Conservation (phyloP, 2,888 invertebrate genomes). For the Macaria notata region DNA sequence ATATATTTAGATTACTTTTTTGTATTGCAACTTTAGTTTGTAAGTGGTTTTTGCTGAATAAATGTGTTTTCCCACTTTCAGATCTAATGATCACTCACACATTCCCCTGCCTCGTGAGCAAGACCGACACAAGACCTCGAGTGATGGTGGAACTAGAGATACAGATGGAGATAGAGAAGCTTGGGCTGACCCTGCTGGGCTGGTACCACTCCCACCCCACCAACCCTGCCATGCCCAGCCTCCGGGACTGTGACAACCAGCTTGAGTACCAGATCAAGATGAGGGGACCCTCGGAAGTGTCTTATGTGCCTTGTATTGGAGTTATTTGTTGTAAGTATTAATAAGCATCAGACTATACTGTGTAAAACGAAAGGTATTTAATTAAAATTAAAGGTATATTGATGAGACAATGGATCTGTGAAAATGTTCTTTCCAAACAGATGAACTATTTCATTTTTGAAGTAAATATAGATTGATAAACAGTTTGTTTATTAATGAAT, state of each 20-base stretch:
- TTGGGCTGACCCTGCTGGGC: constrained; percentile 91
- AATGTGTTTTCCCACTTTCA: constrained; percentile 49
- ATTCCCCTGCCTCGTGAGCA: constrained; percentile 92
- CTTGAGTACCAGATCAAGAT: constrained; percentile 97
- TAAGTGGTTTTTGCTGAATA: no score
- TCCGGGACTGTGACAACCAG: constrained; percentile 95
- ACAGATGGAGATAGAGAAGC: constrained; percentile 90
- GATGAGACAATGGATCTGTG: no score
- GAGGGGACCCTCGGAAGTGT: constrained; percentile 94
- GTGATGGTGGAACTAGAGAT: constrained; percentile 91
- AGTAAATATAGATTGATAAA: no score
- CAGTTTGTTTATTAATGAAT: no score
- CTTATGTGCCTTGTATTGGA: constrained; percentile 96
- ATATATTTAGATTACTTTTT: no score
- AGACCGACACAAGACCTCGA: constrained; percentile 89
- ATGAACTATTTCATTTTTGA: background rate
- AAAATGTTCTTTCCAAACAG: background rate
- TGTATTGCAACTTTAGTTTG: no score
- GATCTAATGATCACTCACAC: constrained; percentile 93
- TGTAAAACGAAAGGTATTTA: no score
- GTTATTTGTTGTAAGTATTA: constrained; percentile 92
- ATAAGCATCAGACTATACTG: constrained; percentile 74
- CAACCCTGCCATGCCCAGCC: constrained; percentile 92
- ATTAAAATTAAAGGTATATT: background rate
- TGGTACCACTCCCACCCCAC: constrained; percentile 98